phyloP scores from a whole-genome alignment of 2,888 invertebrate species.

The Amblyjoppa proteus region DNA sequence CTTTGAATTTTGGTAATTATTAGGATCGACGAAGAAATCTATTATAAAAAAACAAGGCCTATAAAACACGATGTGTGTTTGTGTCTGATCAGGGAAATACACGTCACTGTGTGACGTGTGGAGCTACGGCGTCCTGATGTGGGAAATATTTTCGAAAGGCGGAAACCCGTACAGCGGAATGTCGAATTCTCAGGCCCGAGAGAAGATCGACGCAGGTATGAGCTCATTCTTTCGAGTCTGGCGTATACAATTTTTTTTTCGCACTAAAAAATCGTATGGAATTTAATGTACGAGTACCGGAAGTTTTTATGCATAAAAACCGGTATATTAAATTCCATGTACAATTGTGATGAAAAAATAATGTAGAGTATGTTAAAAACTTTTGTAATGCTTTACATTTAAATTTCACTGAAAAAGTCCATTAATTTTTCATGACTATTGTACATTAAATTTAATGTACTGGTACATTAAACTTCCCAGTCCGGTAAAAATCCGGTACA shows the following conservation, averaged over 20 bases:
- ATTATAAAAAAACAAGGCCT: constrained; percentile 21
- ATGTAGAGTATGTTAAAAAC: too few relatives aligned
- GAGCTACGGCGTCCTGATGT: constrained; percentile 98
- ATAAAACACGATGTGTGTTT: background rate
- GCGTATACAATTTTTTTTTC: constrained; percentile 26
- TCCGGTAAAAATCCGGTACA: too few relatives aligned
- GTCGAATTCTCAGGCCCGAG: constrained; percentile 96
- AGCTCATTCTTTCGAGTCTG: background rate
- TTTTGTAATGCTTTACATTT: too few relatives aligned
- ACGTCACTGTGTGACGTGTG: constrained; percentile 98
- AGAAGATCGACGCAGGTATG: constrained; percentile 96
- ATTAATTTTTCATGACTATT: too few relatives aligned
- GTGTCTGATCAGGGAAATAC: constrained; percentile 91
- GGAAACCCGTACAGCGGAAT: constrained; percentile 97
- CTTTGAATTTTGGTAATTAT: constrained; percentile 94
- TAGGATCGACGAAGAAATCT: constrained; percentile 48
- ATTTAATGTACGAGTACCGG: too few relatives aligned
- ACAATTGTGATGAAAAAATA: too few relatives aligned
- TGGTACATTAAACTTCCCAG: too few relatives aligned
- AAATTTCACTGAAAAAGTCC: too few relatives aligned
- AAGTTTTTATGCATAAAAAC: too few relatives aligned
- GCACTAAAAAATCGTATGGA: background rate
- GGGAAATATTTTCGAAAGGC: constrained; percentile 98
- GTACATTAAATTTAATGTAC: too few relatives aligned
- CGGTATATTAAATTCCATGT: too few relatives aligned